Percentiles rank a stretch among this genome's conserved stretches.
phyloP scores from a whole-genome alignment of 2,797 vertebrate genomes.

The Falco rusticolus region DNA sequence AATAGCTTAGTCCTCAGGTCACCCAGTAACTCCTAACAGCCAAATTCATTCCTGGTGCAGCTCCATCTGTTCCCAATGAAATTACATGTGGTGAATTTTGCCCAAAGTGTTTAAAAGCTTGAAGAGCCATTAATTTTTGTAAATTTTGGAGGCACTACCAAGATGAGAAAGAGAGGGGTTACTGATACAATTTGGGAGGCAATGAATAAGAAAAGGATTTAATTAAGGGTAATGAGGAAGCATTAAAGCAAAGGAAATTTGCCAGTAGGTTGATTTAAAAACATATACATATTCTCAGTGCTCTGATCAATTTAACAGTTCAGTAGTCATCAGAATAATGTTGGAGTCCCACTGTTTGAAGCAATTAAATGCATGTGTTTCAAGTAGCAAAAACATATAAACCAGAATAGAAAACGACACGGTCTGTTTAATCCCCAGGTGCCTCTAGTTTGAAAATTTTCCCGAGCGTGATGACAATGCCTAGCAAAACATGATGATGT shows the following conservation, averaged over 20 bases:
- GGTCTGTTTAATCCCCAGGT: neutral
- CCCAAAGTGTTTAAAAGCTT: conserved; percentile 32
- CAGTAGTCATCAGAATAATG: conserved; percentile 43
- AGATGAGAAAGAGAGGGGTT: neutral
- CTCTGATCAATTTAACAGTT: conserved; percentile 55
- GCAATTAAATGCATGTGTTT: conserved; percentile 28
- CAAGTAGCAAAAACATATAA: neutral
- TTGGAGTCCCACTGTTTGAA: neutral
- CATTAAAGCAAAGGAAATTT: conserved; percentile 39
- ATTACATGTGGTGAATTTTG: neutral
- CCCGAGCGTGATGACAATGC: neutral
- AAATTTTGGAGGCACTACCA: conserved; percentile 3
- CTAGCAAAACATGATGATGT: neutral
- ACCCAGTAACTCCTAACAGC: neutral
- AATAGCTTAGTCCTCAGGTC: neutral
- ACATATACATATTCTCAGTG: conserved; percentile 43
- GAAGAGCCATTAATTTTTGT: conserved; percentile 1
- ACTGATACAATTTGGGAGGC: conserved; percentile 8
- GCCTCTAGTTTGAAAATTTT: neutral
- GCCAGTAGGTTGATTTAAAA: conserved; percentile 54
- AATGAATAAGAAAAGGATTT: conserved; percentile 50
- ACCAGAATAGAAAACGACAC: neutral
- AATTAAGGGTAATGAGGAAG: conserved; percentile 56
- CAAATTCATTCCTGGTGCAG: neutral
- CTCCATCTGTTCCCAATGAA: conserved; percentile 11